Base-by-base conservation (phyloP, 2,113 vertebrate genomes). In the Stictonetta naevosa region DNA sequence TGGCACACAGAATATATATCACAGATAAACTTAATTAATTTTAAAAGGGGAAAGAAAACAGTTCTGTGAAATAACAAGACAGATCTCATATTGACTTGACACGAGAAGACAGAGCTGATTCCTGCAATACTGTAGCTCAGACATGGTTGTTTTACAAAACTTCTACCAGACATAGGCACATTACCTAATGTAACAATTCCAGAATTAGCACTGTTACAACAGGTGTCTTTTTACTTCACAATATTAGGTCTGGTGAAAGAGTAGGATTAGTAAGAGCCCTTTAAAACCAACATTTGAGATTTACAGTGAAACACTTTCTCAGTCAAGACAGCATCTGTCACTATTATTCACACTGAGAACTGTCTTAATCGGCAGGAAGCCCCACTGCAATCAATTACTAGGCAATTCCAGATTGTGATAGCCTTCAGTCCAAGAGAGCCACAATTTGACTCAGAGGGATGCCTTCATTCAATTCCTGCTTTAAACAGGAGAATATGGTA, bases 11-110 rank as follows among this genome's bases (percentile, higher is more conserved):
- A 91, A 72, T 81, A 80, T 63, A 76, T 36, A 67, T 64, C 38
- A 75, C 44, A 83, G 62, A 89, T 68, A 85, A 92, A 79, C 36
- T 83, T 92, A 88, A 90, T 94, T 87, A 71, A 74, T 80, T 80
- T 81, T 68, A 53, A 94, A 75, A 93, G 58, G n/a, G n/a, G n/a
- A 88, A 88, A 75, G 48, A 87, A 90, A 92, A 75, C 71, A 26
- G 7, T 63, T 75, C n/a, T 29, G 33, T 31, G 73, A 96, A 95
- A 69, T 2, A 78, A 62, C 14, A 79, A 74, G 69, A 46, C 69
- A 73, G n/a, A 25, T 63, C 68, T 93, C 21, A 21, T 46, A 92
- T 44, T 83, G 76, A 76, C 26, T 48, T 67, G 73, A 66, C 48
- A 46, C 1, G 10, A 69, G 36, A 22, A 64, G 91, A 44, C 38